phyloP scores from a whole-genome alignment of 2,797 vertebrate genomes.

The Champsocephalus esox region DNA sequence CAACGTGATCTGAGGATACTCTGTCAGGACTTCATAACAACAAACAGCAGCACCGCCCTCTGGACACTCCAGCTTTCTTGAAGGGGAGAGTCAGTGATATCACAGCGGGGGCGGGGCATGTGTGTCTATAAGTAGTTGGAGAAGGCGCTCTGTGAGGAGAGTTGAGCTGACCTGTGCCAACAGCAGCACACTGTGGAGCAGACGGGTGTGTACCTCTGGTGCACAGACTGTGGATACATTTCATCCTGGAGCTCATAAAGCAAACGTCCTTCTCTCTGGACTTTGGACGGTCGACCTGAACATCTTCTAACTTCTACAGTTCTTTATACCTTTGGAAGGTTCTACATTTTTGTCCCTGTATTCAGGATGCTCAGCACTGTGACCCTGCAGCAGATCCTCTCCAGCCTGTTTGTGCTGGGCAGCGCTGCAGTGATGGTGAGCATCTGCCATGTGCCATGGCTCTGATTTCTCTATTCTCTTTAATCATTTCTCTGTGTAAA shows the following conservation, averaged over 20 bases:
- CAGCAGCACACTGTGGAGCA: slow-evolving; percentile 25
- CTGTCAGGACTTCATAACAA: slow-evolving; percentile 41
- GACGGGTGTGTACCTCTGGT: slow-evolving; percentile 41
- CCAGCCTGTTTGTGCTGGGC: slow-evolving; percentile 54
- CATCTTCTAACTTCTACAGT: not conserved
- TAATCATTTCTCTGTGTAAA: not conserved
- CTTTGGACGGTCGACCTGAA: not conserved
- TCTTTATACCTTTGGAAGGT: not conserved
- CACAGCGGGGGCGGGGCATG: slow-evolving; percentile 52
- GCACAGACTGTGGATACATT: slow-evolving; percentile 52
- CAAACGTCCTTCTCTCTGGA: slow-evolving; percentile 12
- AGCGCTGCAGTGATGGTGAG: slow-evolving; percentile 68
- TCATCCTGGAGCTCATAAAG: slow-evolving; percentile 25
- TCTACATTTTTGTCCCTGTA: not conserved
- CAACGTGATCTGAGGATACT: slow-evolving; percentile 2
- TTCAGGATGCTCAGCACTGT: slow-evolving; percentile 60
- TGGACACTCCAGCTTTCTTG: slow-evolving; percentile 34
- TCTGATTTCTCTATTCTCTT: slow-evolving; percentile 1
- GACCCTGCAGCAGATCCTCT: slow-evolving; percentile 47
- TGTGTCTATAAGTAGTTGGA: slow-evolving; percentile 71
- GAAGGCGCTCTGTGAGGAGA: slow-evolving; percentile 68
- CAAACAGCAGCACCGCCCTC: slow-evolving; percentile 45
- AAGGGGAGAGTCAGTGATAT: slow-evolving; percentile 61
- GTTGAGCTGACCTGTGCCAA: slow-evolving; percentile 51
- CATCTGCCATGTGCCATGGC: slow-evolving; percentile 48